Conservation (phyloP, 2,888 invertebrate genomes). For the Apotomis betuletana region DNA sequence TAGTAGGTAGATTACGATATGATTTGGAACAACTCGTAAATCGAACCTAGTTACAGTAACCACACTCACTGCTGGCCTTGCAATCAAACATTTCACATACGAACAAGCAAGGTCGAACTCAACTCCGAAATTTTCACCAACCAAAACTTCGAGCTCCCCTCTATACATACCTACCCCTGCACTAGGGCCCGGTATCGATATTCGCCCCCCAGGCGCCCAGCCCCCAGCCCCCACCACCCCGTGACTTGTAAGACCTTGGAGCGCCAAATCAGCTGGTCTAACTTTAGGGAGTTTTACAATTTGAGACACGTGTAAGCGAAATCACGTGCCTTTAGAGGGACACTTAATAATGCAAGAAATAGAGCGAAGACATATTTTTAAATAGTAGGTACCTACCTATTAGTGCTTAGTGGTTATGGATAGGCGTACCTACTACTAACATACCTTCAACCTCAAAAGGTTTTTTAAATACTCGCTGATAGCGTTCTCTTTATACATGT, state of each 20-base stretch:
- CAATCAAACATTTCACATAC: neutral
- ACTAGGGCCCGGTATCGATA: slow-evolving; percentile 41
- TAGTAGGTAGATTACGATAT: too few relatives aligned
- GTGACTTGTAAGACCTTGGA: slow-evolving; percentile 66
- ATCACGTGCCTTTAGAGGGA: neutral
- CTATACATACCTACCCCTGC: neutral
- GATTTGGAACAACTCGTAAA: too few relatives aligned
- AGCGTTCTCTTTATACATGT: too few relatives aligned
- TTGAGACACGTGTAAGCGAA: slow-evolving; percentile 2
- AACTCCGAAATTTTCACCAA: neutral
- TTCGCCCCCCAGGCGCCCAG: slow-evolving; percentile 40
- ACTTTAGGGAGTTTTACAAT: slow-evolving; percentile 37
- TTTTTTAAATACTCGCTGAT: too few relatives aligned
- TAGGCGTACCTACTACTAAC: too few relatives aligned
- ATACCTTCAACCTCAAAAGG: too few relatives aligned
- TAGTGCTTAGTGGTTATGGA: too few relatives aligned
- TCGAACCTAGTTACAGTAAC: too few relatives aligned
- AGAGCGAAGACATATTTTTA: too few relatives aligned
- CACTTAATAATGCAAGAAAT: neutral
- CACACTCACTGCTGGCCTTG: neutral
- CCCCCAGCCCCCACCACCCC: slow-evolving; percentile 45
- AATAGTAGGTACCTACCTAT: too few relatives aligned
- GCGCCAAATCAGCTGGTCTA: slow-evolving; percentile 73
- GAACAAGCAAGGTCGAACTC: too few relatives aligned
- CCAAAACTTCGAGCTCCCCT: neutral